These are phyloP conservation scores for Drosophila bipectinata DNA, from an alignment of 1,140 invertebrate genomes.

Conservation along the genomic window DNA sequence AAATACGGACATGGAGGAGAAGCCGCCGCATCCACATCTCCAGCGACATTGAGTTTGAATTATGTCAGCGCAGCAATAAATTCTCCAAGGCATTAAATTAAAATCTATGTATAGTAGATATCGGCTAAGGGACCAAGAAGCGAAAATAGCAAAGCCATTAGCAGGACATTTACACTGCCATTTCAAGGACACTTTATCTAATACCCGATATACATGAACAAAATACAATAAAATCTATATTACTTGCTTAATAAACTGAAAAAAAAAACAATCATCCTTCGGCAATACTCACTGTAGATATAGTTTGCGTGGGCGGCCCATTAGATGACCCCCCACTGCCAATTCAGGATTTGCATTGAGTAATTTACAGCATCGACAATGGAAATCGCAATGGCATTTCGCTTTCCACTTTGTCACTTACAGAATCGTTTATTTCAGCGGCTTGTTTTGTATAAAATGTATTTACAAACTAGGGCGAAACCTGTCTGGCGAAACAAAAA, in stretches of 20 bases:
- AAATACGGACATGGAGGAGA: conserved; percentile 60
- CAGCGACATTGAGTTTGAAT: conserved; percentile 70
- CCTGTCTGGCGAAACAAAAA: conserved; percentile 1
- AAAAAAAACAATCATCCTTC: background rate
- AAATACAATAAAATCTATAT: background rate
- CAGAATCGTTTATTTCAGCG: conserved; percentile 7
- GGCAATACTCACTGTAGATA: conserved; percentile 6
- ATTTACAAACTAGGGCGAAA: conserved; percentile 33
- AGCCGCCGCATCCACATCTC: conserved; percentile 31
- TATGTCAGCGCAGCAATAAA: conserved; percentile 75
- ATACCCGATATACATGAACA: background rate
- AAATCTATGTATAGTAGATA: conserved; percentile 54
- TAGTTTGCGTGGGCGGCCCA: conserved; percentile 20
- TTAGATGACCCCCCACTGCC: background rate
- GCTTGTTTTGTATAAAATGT: conserved; percentile 24
- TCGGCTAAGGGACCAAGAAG: conserved; percentile 5
- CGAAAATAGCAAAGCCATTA: background rate
- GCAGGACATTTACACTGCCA: background rate
- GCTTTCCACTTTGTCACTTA: background rate
- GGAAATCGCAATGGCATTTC: background rate
- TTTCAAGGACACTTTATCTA: background rate
- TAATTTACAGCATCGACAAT: conserved; percentile 3
- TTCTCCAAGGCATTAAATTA: conserved; percentile 70
- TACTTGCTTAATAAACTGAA: background rate
- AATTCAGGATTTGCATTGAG: conserved; percentile 4